phyloP scores from a whole-genome alignment of 2,797 vertebrate species.

The Aphelocoma californica region DNA sequence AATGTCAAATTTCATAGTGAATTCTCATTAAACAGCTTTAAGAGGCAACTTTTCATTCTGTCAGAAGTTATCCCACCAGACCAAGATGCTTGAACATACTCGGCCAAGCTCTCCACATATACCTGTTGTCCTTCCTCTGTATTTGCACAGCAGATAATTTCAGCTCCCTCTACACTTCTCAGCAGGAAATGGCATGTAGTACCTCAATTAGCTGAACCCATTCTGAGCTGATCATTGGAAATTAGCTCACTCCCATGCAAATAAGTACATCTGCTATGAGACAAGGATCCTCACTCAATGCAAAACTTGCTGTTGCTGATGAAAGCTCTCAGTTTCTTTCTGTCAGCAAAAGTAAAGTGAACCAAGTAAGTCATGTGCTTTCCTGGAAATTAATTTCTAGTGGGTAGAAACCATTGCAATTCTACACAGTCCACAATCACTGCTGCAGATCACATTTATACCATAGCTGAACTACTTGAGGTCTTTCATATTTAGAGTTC shows the following conservation, averaged over 20 bases:
- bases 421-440: neutral
- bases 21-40: neutral
- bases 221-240: neutral
- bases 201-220: neutral
- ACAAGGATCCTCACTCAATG: constrained; percentile 29
- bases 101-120: neutral
- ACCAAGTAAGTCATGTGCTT: constrained; percentile 33
- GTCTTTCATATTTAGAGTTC: neutral
- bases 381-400: constrained; percentile 46
- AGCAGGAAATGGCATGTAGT: neutral
- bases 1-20: neutral
- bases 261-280: neutral
- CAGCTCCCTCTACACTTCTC: neutral
- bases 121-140: neutral
- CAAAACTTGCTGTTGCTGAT: neutral
- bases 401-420: neutral
- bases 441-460: neutral
- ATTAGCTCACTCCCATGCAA: constrained; percentile 37
- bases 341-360: constrained; percentile 33
- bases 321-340: constrained; percentile 42
- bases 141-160: neutral
- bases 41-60: neutral
- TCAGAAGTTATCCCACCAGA: neutral
- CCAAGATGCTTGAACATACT: neutral
- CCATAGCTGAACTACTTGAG: neutral